Conservation (phyloP, 2,113 vertebrate species). For the Rhabdornis inornatus region DNA sequence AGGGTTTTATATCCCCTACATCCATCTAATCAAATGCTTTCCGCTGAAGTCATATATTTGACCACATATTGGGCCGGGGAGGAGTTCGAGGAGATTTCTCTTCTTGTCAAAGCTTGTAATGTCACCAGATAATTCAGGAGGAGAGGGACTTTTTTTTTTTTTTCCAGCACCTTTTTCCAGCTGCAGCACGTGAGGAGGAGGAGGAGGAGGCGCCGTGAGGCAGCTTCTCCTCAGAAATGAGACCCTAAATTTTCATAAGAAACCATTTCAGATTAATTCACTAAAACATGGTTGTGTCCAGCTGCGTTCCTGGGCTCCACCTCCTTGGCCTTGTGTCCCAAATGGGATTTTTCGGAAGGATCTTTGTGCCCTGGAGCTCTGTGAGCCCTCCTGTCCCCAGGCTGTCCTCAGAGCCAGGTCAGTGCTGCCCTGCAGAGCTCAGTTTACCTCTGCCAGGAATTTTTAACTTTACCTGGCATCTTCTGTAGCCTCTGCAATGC, state of each 20-base stretch:
- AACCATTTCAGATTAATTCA: neutral
- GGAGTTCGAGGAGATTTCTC: conserved; percentile 9
- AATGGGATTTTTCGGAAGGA: neutral
- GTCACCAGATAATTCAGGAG: neutral
- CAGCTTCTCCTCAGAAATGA: neutral
- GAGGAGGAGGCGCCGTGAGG: neutral
- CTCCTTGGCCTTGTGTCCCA: neutral
- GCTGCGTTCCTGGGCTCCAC: accelerated
- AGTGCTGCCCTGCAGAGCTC: neutral
- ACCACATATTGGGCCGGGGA: neutral
- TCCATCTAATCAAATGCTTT: conserved; percentile 39
- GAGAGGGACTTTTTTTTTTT: neutral
- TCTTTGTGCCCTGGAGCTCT: accelerated
- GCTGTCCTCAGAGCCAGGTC: neutral
- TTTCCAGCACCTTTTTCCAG: neutral
- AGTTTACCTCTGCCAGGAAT: neutral
- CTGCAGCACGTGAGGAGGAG: neutral
- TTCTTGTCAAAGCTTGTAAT: conserved; percentile 4
- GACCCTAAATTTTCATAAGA: neutral
- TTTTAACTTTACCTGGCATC: neutral
- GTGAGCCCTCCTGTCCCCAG: neutral
- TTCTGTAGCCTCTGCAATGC: neutral
- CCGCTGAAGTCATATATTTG: conserved; percentile 14
- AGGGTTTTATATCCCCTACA: neutral
- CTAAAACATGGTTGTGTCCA: accelerated